Evolutionary conservation across 1,140 invertebrate genomes (phyloP), one percentile per base, ranked within the genome.

Genomic region (Aphis craccivora): DNA sequence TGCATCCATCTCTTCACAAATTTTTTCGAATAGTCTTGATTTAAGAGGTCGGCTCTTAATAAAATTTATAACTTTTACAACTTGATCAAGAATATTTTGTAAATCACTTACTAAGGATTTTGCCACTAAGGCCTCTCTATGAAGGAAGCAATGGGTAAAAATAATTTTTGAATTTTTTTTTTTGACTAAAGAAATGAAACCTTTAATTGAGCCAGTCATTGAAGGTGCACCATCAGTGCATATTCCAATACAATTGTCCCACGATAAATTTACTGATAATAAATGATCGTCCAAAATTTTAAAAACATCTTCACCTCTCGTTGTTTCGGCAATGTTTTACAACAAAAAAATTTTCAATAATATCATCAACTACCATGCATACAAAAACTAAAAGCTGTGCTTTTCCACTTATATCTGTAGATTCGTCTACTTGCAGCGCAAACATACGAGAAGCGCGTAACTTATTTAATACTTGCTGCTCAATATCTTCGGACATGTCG

Each of bases 171-270:
- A 51, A 51, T 67, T 67, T 67, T 67, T 67, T 67, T 67, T 30
- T 18, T 67, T 67, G 37, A 30, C 60, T 67, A 25, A 67, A 67
- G 60, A 67, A 67, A 67, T 67, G 8, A 67, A 67, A 67, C 30
- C 23, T 67, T 67, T 67, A 67, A 67, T 67, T 67, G 60, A 67
- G 60, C 60, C 60, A 67, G 60, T 67, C 60, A 67, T 67, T 67
- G 30, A 67, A 67, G 60, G 60, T 67, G 60, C 60, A 25, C 23
- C 60, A 67, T 67, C 22, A 30, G 22, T 67, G 23, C 53, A 55
- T 55, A 55, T 55, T 25, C 23, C 60, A 67, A 67, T 67, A 67
- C 60, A 67, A 55, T 55, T 55, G 60, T 67, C 25, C 60, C 30
- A 23, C 8, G 30, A 25, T 25, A 67, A 30, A 67, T 55, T 55